Percentiles rank a stretch among this genome's conserved stretches.
These are phyloP conservation scores for Malurus alboscapulatus DNA, from an alignment of 2,113 vertebrate species.

Conservation along the genomic window DNA sequence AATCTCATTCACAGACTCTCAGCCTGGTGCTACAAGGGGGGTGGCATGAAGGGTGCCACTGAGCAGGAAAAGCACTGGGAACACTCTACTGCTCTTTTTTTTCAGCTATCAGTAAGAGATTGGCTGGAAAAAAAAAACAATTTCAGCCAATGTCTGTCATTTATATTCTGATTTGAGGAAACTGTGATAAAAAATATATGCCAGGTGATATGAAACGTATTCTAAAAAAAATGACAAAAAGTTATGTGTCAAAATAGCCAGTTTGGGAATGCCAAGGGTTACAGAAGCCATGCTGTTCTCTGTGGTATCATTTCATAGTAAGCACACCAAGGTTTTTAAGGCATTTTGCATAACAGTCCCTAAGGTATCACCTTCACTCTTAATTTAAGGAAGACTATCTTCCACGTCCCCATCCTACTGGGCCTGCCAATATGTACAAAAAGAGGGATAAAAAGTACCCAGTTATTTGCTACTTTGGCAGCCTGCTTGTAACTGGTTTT, in stretches of 20 bases:
- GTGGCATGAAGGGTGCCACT: rapidly evolving
- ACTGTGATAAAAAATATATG: neutral
- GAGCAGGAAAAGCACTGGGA: neutral
- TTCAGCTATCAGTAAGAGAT: neutral
- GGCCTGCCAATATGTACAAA: neutral
- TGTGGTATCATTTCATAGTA: neutral
- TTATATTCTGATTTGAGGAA: neutral
- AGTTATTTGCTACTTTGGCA: neutral
- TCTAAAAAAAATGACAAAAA: neutral
- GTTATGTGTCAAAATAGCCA: neutral
- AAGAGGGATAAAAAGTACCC: neutral
- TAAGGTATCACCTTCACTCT: neutral
- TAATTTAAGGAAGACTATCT: neutral
- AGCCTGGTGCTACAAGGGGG: neutral
- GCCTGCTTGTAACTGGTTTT: neutral
- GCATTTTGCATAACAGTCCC: neutral
- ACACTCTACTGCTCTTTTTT: neutral
- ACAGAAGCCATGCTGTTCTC: neutral
- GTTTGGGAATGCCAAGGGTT: neutral
- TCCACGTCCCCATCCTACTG: neutral
- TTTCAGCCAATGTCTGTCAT: neutral
- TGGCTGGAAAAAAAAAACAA: neutral
- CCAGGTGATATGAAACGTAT: neutral
- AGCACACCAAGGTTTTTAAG: neutral
- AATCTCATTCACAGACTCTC: neutral